Conservation (phyloP, 2,797 vertebrate genomes). For the Limnodromus scolopaceus region DNA sequence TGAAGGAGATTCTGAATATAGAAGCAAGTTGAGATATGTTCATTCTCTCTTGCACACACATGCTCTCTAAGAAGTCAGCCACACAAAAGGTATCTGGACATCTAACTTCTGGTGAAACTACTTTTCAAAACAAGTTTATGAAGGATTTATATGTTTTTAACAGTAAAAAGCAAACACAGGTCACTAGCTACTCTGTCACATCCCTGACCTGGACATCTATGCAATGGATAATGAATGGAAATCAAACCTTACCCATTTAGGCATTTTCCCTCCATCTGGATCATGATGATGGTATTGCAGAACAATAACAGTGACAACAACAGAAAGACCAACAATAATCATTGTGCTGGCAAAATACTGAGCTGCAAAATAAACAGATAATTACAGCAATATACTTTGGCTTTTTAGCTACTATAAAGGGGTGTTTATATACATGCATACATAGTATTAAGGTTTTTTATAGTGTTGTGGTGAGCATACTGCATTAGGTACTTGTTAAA, state of each 20-base stretch:
- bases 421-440: neutral
- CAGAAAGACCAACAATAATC: slow-evolving; percentile 84
- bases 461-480: neutral
- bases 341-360: slow-evolving; percentile 87
- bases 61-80: neutral
- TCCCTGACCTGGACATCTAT: neutral
- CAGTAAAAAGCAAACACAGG: neutral
- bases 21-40: neutral
- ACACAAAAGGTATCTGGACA: fast-evolving
- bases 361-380: slow-evolving; percentile 72
- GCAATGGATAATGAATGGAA: neutral
- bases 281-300: slow-evolving; percentile 85
- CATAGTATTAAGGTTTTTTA: neutral
- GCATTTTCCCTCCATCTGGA: slow-evolving; percentile 85
- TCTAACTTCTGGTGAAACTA: neutral
- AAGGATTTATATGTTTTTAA: neutral
- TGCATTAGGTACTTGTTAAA: neutral
- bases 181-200: neutral
- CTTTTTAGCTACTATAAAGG: neutral
- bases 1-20: neutral
- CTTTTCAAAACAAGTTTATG: neutral
- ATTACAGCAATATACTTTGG: neutral
- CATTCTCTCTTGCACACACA: neutral
- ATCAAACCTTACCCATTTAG: slow-evolving; percentile 80
- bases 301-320: slow-evolving; percentile 83